Evolutionary conservation across 2,888 invertebrate species (phyloP).

Genomic region (Ecdyonurus torrentis): DNA sequence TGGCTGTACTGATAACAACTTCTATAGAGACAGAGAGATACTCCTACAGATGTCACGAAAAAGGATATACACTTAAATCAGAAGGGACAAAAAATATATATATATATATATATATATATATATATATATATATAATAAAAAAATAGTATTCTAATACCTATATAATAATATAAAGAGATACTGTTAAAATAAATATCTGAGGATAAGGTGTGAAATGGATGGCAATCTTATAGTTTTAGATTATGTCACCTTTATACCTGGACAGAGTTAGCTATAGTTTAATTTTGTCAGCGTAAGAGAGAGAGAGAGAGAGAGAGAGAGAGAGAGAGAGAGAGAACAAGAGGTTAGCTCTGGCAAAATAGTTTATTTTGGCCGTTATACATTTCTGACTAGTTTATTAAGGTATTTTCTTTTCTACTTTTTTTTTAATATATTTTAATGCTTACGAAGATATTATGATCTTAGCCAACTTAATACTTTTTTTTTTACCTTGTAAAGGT

Average conservation of each 20-base stretch:
- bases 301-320: no score
- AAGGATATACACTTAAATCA: background rate
- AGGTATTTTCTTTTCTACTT: background rate
- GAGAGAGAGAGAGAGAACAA: background rate
- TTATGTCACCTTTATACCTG: background rate
- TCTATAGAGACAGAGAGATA: background rate
- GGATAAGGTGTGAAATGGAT: background rate
- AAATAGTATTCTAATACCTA: no score
- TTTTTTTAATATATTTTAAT: no score
- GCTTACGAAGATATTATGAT: background rate
- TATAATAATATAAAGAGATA: no score
- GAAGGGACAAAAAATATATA: background rate
- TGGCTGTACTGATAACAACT: background rate
- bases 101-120: no score
- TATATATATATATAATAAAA: no score
- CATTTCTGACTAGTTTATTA: background rate
- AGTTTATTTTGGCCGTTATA: background rate
- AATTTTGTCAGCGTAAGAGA: background rate
- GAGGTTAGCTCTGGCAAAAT: background rate
- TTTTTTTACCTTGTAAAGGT: background rate
- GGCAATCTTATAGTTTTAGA: background rate
- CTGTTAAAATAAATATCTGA: no score
- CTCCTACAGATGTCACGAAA: background rate
- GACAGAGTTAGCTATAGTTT: background rate
- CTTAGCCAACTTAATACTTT: background rate